Evolutionary conservation across 2,113 vertebrate species (phyloP), one percentile per base, ranked within the genome.

Genomic region (Pao palembangensis): DNA sequence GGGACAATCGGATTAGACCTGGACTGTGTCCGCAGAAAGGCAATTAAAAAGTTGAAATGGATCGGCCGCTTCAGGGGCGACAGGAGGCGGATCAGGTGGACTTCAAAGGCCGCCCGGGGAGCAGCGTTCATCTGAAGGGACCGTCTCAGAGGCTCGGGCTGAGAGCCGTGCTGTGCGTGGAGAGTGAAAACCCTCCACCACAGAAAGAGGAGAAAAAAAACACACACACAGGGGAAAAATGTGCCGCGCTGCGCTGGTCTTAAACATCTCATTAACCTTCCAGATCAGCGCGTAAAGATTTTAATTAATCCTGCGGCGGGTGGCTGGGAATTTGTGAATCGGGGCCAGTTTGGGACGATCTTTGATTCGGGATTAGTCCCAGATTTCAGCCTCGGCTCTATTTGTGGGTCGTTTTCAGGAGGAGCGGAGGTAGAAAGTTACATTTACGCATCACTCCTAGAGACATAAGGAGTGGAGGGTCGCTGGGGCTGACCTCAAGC

Each of bases 21-120:
- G 78, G 83, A 78, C 5, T 83, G 84, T 83, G 67, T 78, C 44
- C 52, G 60, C 76, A 76, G 83, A 83, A 83, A 89, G 73, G 84
- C 82, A 83, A 90, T 88, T 85, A 87, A 87, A 90, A 88, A 82
- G 88, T 88, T 73, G 56, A 77, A 83, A 81, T 28, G 79, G 73
- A 67, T 55, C 18, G 55, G 70, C 67, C 73, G 48, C 82, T 88
- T 77, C 81, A 64, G 73, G 65, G 65, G 70, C 78, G 74, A 76
- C 85, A 67, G 79, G 75, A 79, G 43, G 72, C 61, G 73, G 81
- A 81, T 87, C 84, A 86, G 86, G 85, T 87, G 51, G 10, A 80
- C 85, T 87, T 84, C 79, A 90, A 85, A 88, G 79, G 54, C 55
- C 68, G 69, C 67, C 66, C 71, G 53, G 61, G 44, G 75, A 81